phyloP scores from a whole-genome alignment of 2,113 vertebrate genomes.

The Dipodomys spectabilis region DNA sequence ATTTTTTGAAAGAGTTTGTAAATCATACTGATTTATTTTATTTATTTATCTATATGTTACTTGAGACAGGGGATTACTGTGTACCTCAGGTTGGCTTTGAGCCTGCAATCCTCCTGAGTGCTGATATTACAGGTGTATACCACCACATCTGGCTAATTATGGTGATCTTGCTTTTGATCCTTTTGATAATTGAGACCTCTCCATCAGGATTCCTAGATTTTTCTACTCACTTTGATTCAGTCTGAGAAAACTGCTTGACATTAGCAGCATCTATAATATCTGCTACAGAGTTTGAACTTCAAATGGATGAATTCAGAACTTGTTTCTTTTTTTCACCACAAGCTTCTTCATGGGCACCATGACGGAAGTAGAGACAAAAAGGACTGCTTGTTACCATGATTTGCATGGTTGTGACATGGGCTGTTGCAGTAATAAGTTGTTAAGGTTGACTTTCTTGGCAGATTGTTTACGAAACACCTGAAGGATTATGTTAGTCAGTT shows the following conservation, averaged over 20 bases:
- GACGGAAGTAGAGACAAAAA: background rate
- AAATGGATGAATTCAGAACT: background rate
- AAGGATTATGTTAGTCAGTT: background rate
- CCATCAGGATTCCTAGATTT: background rate
- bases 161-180: background rate
- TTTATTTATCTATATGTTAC: too few species aligned
- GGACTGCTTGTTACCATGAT: background rate
- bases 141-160: background rate
- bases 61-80: background rate
- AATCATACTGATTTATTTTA: background rate
- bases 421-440: background rate
- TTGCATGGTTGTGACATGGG: background rate
- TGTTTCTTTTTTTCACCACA: background rate
- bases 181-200: background rate
- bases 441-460: background rate
- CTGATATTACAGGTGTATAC: too few species aligned
- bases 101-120: too few species aligned
- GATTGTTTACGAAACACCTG: conserved; percentile 4
- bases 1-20: too few species aligned
- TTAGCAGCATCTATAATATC: background rate
- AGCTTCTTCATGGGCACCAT: background rate
- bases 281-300: background rate
- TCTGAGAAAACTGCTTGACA: background rate
- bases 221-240: background rate
- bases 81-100: too few species aligned